phyloP scores from a whole-genome alignment of 2,888 invertebrate genomes.

The Acronicta aceris region DNA sequence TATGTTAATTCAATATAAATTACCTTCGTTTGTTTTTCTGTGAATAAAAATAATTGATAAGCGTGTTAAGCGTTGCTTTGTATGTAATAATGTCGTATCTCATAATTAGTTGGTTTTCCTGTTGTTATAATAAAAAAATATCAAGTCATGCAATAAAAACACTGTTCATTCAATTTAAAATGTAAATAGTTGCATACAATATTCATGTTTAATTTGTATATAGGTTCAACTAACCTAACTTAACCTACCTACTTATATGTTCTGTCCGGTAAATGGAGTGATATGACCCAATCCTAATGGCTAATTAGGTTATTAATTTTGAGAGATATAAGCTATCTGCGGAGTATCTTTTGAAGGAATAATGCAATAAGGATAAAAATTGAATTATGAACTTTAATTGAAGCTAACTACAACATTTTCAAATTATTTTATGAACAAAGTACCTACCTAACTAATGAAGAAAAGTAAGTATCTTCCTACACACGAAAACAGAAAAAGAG shows the following conservation, averaged over 20 bases:
- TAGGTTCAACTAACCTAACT: too few relatives aligned
- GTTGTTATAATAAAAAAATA: slow-evolving; percentile 47
- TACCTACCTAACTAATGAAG: too few relatives aligned
- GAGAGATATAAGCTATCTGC: too few relatives aligned
- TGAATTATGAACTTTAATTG: too few relatives aligned
- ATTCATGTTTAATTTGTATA: background rate
- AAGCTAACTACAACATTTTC: too few relatives aligned
- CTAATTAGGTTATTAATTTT: background rate
- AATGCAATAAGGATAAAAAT: too few relatives aligned
- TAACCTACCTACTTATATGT: slow-evolving; percentile 3
- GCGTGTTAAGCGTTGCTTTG: slow-evolving; percentile 47
- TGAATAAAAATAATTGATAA: slow-evolving; percentile 49
- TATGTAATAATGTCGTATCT: slow-evolving; percentile 54
- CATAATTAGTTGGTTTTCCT: slow-evolving; percentile 51
- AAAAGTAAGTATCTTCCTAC: too few relatives aligned
- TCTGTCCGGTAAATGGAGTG: background rate
- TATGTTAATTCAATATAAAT: slow-evolving; percentile 44
- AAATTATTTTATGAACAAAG: too few relatives aligned
- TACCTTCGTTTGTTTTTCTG: slow-evolving; percentile 36
- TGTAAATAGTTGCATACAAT: slow-evolving; percentile 25
- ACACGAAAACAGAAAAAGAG: too few relatives aligned
- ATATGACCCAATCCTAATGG: background rate
- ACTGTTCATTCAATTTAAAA: slow-evolving; percentile 38
- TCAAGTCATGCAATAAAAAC: slow-evolving; percentile 52
- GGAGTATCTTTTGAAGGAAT: too few relatives aligned